These are phyloP conservation scores for Papilio polyxenes DNA, from an alignment of 1,140 invertebrate species.

Conservation along the genomic window DNA sequence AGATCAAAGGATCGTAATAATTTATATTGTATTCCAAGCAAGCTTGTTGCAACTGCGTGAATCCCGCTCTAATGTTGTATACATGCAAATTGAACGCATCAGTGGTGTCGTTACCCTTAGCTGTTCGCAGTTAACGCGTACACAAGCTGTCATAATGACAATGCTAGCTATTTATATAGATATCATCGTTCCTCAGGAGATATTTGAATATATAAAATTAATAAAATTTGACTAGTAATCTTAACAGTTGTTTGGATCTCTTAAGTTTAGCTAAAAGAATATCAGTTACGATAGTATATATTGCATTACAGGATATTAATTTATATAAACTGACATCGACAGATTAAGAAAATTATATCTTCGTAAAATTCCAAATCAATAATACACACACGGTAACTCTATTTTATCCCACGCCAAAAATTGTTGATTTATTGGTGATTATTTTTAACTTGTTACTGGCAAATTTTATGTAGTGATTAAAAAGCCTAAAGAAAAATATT, in stretches of 20 bases:
- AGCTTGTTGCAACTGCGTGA: conserved; percentile 51
- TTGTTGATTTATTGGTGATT: not conserved
- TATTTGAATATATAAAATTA: not conserved
- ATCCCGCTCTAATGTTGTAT: conserved; percentile 57
- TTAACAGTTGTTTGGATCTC: not conserved
- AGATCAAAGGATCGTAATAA: not conserved
- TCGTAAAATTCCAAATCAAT: no score
- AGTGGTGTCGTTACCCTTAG: conserved; percentile 73
- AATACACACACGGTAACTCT: no score
- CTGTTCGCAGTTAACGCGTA: conserved; percentile 71
- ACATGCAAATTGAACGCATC: conserved; percentile 70
- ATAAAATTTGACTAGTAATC: not conserved
- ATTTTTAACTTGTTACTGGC: no score
- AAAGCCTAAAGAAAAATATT: no score
- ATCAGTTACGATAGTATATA: no score
- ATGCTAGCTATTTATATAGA: conserved; percentile 60
- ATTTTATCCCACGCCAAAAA: not conserved
- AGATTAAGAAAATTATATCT: not conserved
- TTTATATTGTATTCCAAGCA: conserved; percentile 17
- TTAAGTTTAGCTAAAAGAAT: not conserved
- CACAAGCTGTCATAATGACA: conserved; percentile 61
- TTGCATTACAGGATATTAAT: not conserved
- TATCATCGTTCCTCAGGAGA: conserved; percentile 59
- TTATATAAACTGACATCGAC: not conserved
- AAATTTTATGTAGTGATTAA: no score